phyloP scores from a whole-genome alignment of 2,797 vertebrate species.

The Prunella strophiata region DNA sequence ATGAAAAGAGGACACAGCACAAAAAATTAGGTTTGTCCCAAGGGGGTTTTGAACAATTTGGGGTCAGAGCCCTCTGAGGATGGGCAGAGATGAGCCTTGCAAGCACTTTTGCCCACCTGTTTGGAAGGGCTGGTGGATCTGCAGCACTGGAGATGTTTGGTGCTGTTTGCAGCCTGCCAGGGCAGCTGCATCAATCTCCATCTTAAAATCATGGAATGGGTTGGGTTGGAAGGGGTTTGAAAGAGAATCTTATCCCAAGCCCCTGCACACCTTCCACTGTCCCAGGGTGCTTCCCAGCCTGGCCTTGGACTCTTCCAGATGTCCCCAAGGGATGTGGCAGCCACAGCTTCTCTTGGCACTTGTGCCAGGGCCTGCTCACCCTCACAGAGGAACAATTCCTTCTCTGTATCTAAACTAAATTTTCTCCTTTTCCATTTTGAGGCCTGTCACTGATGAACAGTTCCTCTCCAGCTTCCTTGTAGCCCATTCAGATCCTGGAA shows the following conservation, averaged over 20 bases:
- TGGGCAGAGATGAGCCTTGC: background rate
- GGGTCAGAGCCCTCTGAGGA: background rate
- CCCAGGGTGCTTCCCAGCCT: background rate
- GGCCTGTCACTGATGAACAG: background rate
- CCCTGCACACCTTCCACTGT: background rate
- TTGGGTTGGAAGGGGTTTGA: background rate
- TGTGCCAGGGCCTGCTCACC: background rate
- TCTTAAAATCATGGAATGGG: background rate
- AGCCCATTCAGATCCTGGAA: background rate
- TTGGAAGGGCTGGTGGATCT: background rate
- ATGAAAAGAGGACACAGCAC: accelerated
- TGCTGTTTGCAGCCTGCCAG: background rate
- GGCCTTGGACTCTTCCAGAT: background rate
- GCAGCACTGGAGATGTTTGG: background rate
- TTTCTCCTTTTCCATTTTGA: background rate
- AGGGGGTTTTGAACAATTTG: background rate
- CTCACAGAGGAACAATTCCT: background rate
- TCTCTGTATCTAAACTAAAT: background rate
- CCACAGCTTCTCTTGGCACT: background rate
- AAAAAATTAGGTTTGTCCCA: background rate
- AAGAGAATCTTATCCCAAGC: background rate
- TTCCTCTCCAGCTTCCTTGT: background rate
- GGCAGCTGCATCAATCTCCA: background rate
- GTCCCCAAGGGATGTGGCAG: background rate
- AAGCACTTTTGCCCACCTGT: background rate